These are phyloP conservation scores for Dasyornis broadbenti DNA, from an alignment of 2,113 vertebrate species.

Conservation along the genomic window DNA sequence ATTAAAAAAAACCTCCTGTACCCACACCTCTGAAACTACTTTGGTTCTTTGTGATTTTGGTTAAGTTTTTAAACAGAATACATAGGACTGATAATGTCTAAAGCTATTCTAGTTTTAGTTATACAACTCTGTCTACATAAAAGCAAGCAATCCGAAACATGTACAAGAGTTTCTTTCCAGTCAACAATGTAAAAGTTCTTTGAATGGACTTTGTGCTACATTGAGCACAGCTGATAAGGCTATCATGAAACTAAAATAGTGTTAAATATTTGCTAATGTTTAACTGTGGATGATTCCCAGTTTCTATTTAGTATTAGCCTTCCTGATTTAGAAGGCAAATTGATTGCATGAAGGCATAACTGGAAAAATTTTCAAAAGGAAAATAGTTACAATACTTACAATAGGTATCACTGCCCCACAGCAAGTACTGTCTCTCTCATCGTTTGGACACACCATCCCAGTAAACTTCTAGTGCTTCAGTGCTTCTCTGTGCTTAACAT, in stretches of 20 bases:
- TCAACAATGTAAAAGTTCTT: neutral
- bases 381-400: neutral
- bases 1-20: neutral
- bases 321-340: neutral
- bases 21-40: neutral
- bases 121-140: neutral
- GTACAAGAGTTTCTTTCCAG: neutral
- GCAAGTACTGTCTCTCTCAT: neutral
- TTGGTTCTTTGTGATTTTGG: neutral
- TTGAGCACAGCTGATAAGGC: neutral
- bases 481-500: neutral
- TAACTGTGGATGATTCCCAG: neutral
- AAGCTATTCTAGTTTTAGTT: neutral
- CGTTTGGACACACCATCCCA: neutral
- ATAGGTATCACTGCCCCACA: neutral
- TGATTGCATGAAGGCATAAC: neutral
- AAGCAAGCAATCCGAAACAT: neutral
- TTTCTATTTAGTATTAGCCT: neutral
- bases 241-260: neutral
- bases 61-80: neutral
- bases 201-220: slow-evolving; percentile 6
- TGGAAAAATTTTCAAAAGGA: neutral
- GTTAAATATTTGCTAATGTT: slow-evolving; percentile 14
- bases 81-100: neutral
- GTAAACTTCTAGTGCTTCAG: neutral